phyloP scores from a whole-genome alignment of 2,888 invertebrate species.

The Timandra comae region DNA sequence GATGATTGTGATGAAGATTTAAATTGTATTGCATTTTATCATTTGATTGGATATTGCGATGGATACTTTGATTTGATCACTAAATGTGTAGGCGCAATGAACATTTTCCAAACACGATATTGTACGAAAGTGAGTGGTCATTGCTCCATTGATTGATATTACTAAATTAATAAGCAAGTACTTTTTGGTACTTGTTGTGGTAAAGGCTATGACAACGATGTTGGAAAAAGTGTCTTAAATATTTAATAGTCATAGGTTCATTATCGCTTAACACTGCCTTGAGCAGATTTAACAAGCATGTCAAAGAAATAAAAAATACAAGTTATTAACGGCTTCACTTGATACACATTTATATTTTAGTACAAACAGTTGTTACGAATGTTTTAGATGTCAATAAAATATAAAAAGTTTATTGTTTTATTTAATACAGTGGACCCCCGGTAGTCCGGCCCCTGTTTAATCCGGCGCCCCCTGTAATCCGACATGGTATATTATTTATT shows the following conservation, averaged over 20 bases:
- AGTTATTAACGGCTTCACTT: slow-evolving; percentile 64
- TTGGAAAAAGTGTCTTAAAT: slow-evolving; percentile 47
- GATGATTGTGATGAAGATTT: too few relatives aligned
- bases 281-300: slow-evolving; percentile 58
- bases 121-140: slow-evolving; percentile 38
- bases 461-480: too few relatives aligned
- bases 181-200: slow-evolving; percentile 27
- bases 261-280: slow-evolving; percentile 57
- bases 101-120: slow-evolving; percentile 23
- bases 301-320: slow-evolving; percentile 43
- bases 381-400: slow-evolving; percentile 75
- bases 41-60: slow-evolving; percentile 37
- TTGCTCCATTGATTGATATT: slow-evolving; percentile 37
- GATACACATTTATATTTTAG: slow-evolving; percentile 74
- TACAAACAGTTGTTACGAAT: slow-evolving; percentile 73
- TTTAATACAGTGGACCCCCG: too few relatives aligned
- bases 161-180: slow-evolving; percentile 21
- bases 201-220: slow-evolving; percentile 41
- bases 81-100: slow-evolving; percentile 20
- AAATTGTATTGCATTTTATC: too few relatives aligned
- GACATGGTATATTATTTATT: too few relatives aligned
- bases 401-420: slow-evolving; percentile 38
- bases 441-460: too few relatives aligned
- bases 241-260: slow-evolving; percentile 41
- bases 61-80: slow-evolving; percentile 22